phyloP scores from a whole-genome alignment of 2,113 vertebrate genomes.

The Platysteira castanea region DNA sequence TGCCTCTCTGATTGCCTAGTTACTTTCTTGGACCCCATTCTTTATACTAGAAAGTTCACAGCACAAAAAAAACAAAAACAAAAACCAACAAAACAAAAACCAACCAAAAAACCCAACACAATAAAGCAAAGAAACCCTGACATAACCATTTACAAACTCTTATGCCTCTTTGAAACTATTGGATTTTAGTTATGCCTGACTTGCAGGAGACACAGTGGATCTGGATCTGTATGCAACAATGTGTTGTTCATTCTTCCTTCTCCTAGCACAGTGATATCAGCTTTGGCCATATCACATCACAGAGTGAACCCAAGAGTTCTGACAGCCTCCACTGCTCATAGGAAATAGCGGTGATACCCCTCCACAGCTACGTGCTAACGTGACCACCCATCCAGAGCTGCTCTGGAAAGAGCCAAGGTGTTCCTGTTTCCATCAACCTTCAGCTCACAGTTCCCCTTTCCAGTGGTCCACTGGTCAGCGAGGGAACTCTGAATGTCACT shows the following conservation, averaged over 20 bases:
- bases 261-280: background rate
- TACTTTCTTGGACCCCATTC: background rate
- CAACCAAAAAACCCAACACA: background rate
- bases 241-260: background rate
- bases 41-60: background rate
- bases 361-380: accelerated
- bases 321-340: background rate
- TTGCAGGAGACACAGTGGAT: background rate
- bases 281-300: background rate
- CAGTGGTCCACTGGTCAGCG: background rate
- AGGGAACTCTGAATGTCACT: background rate
- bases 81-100: background rate
- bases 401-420: background rate
- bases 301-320: background rate
- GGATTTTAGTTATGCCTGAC: background rate
- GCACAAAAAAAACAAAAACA: background rate
- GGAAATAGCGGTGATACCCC: background rate
- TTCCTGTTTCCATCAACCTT: background rate
- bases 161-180: background rate
- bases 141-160: background rate
- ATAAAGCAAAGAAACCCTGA: background rate
- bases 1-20: background rate
- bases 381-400: background rate
- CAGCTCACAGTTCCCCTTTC: background rate
- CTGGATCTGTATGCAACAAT: background rate